Evolutionary conservation across 2,113 vertebrate genomes (phyloP), one percentile per base, ranked within the genome.

Genomic region (Passer montanus): DNA sequence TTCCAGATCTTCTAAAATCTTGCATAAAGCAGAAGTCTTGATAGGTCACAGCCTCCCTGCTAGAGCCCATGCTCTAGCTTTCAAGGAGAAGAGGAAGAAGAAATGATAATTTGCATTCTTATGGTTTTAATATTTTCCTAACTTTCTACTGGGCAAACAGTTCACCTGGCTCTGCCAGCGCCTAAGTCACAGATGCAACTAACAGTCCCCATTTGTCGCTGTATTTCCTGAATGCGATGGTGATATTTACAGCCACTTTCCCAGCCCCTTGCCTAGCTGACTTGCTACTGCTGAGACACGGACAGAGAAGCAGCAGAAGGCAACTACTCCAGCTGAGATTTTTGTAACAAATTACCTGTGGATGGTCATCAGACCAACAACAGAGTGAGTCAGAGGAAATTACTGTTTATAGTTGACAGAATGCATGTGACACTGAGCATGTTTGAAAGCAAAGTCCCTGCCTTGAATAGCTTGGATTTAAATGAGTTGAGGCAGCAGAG

Each of bases 381-480:
- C 37, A 66, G 15, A n/a, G 35, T 96, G 96, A 97, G 83, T 96
- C 95, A 97, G 83, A 96, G 88, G 79, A 93, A 96, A 97, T 97
- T 93, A 96, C 8, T 95, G 93, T 96, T 96, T 96, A 96, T 96
- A 37, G 68, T 90, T 95, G 81, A 92, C 56, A 86, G 76, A 64
- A 80, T 3, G 0, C 95, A 70, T 82, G 75, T 90, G 90, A 94
- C 94, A 94, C 74, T 27, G 47, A 85, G 63, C 75, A 50, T 92
- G 85, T 91, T 87, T 95, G 84, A 95, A 94, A 97, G 83, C 79
- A 50, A 92, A 88, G 94, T 93, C 73, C 79, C 49, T 93, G 93
- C 80, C 90, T 93, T 76, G 67, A 95, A 78, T 75, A 89, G 83
- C 44, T 95, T n/a, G 78, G 82, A 93, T 92, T 88, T 86, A 94